Evolutionary conservation across 2,888 invertebrate species (phyloP).

Genomic region (Brachyopa scutellaris): DNA sequence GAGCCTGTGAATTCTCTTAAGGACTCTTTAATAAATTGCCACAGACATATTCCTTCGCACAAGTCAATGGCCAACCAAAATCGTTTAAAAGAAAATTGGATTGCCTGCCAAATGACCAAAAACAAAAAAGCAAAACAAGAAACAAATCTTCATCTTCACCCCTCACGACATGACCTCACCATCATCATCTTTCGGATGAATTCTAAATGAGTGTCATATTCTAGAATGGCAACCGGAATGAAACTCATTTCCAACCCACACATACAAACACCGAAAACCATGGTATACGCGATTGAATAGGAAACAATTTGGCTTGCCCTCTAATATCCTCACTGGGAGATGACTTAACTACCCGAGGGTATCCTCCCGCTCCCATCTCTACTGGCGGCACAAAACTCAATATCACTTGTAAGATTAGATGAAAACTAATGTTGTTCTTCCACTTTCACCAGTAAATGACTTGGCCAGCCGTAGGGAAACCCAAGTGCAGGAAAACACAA

Average conservation of each 20-base stretch:
- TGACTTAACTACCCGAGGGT: conserved; percentile 33
- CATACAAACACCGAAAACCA: not conserved
- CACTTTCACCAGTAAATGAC: conserved; percentile 21
- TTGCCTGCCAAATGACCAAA: conserved; percentile 53
- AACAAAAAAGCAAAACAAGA: conserved; percentile 6
- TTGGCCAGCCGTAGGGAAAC: not conserved
- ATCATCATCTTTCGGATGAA: conserved; percentile 29
- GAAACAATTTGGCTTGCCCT: conserved; percentile 53
- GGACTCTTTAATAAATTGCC: conserved; percentile 29
- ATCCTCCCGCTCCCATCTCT: conserved; percentile 4
- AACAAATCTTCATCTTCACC: conserved; percentile 38
- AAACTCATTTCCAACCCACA: conserved; percentile 54
- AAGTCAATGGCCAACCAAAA: conserved; percentile 27
- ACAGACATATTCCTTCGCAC: conserved; percentile 11
- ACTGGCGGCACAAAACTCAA: conserved; percentile 28
- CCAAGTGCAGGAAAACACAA: not conserved
- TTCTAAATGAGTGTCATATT: conserved; percentile 55
- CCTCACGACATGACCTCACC: conserved; percentile 5
- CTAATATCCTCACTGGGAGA: conserved; percentile 43
- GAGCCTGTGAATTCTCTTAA: conserved; percentile 13
- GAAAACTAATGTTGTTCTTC: conserved; percentile 48
- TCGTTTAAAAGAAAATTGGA: conserved; percentile 66
- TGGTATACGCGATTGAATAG: conserved; percentile 29
- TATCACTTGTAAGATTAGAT: conserved; percentile 51
- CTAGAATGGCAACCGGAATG: conserved; percentile 54